These are phyloP conservation scores for Zosterops pallidus DNA, from an alignment of 2,113 vertebrate species.

Conservation along the genomic window DNA sequence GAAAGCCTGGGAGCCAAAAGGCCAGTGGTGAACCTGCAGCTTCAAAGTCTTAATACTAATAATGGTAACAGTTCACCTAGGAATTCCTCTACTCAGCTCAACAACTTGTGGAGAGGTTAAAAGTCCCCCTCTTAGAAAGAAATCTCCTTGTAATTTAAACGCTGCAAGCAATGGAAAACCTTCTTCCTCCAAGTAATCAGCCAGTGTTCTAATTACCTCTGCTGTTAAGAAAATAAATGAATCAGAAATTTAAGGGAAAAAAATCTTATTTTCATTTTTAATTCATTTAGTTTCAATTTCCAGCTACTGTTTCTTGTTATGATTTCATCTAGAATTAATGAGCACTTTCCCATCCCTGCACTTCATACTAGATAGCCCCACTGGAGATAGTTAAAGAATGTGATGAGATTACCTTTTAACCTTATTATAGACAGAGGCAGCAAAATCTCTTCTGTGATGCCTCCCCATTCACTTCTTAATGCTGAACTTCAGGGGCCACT, in stretches of 20 bases:
- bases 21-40: not conserved
- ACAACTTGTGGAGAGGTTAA: not conserved
- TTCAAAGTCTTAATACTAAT: not conserved
- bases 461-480: not conserved
- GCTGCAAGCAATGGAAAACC: not conserved
- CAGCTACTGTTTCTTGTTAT: not conserved
- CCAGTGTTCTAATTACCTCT: not conserved
- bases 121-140: not conserved
- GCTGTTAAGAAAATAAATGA: not conserved
- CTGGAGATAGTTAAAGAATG: not conserved
- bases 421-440: conserved; percentile 8
- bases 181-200: not conserved
- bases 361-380: not conserved
- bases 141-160: not conserved
- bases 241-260: not conserved
- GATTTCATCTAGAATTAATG: conserved; percentile 1
- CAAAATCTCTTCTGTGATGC: not conserved
- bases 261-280: not conserved
- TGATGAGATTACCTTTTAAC: conserved; percentile 24
- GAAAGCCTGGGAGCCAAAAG: not conserved
- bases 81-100: not conserved
- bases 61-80: not conserved
- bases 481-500: not conserved
- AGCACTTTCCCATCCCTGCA: not conserved
- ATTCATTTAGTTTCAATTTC: not conserved